Percentiles rank a stretch among this genome's conserved stretches.
phyloP scores from a whole-genome alignment of 2,797 vertebrate genomes.

The Alcedo quadribrachys region DNA sequence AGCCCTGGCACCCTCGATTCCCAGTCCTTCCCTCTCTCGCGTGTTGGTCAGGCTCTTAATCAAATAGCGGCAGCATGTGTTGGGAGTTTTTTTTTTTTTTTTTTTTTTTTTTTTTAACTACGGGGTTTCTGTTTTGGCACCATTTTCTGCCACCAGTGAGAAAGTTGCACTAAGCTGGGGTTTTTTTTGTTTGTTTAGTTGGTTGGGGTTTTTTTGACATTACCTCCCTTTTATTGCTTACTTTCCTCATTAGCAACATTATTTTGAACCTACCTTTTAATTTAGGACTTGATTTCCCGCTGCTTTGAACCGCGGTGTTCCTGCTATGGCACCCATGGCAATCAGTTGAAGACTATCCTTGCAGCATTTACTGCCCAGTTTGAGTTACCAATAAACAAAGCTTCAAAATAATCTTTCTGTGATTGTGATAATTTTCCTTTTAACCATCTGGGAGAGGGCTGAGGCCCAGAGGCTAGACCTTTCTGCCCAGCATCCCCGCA shows the following conservation, averaged over 20 bases:
- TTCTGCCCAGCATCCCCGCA: background rate
- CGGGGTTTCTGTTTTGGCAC: background rate
- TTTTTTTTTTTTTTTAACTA: background rate
- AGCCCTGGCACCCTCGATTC: background rate
- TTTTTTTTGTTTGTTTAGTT: too few relatives aligned
- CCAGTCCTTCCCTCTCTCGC: background rate
- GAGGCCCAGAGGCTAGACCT: background rate
- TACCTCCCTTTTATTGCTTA: background rate
- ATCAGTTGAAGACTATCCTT: background rate
- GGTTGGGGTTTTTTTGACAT: background rate
- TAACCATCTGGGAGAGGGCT: background rate
- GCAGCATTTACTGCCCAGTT: background rate
- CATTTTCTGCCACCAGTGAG: background rate
- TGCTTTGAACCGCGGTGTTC: background rate
- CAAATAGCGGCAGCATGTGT: accelerated
- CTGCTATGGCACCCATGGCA: background rate
- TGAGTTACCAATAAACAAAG: background rate
- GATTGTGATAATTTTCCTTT: background rate
- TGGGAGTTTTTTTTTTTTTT: background rate
- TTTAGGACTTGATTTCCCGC: background rate
- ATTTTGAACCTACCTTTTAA: background rate
- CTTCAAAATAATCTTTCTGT: background rate
- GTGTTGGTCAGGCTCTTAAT: background rate
- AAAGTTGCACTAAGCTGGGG: background rate
- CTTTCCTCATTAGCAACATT: background rate